Base-by-base conservation (phyloP, 2,113 vertebrate species). In the Daphoenositta chrysoptera region DNA sequence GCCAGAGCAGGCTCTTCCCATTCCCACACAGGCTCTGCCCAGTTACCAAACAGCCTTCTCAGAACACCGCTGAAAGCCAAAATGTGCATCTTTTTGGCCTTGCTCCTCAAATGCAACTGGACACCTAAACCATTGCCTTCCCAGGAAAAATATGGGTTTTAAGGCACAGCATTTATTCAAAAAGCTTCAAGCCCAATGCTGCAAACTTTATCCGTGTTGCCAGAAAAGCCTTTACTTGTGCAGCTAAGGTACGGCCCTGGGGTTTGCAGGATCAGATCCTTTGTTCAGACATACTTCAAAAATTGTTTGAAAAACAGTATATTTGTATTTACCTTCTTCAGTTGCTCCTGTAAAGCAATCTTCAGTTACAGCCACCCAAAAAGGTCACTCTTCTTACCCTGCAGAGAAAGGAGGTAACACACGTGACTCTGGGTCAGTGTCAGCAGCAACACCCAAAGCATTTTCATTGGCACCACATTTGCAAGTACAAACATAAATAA, bases 361-460 rank as follows among this genome's bases (percentile, higher is more conserved):
- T 99, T 99, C 98, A 98, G 98, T 98, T 98, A 98, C 98, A 98
- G 98, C 98, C 98, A 98, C 96, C 94, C 97, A 97, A 97, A 98
- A 98, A 98, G 98, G 98, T 98, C 98, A 98, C 98, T 98, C 98
- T 98, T 98, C 98, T 98, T 96, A 98, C 98, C 99, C 99, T 99
- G 98, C 91, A 96, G 98, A 98, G 96, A 98, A 98, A 98, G 92
- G 97, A 97, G 98, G 97, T 92, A 97, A 98, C 91, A 97, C 90
- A 87, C 77, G 35, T 98, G 97, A 98, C 96, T 96, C 97, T 94
- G 97, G 97, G 98, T 97, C 97, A 97, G 66, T 39, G 65, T 83
- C 54, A 92, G 86, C 90, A 91, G 85, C 92, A 91, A 78, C 83
- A 95, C 88, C 56, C 95, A 40, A 87, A 82, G 87, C 91, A 89